Conservation (phyloP, 2,888 invertebrate species). For the Creontiades dilutus region DNA sequence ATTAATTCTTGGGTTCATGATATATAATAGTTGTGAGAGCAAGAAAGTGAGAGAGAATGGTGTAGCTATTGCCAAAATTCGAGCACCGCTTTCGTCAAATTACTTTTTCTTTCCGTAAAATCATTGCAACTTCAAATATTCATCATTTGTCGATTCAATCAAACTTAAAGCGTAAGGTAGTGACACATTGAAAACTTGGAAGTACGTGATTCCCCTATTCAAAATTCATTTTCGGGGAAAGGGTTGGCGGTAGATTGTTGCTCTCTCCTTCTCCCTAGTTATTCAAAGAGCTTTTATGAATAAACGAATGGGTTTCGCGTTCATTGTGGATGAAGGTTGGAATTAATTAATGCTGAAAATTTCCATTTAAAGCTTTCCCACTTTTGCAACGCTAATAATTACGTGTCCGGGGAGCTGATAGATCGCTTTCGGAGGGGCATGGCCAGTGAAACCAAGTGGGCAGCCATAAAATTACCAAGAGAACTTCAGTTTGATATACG, state of each 20-base stretch:
- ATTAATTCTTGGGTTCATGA: slow-evolving; percentile 34
- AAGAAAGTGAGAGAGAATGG: neutral
- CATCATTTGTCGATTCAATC: neutral
- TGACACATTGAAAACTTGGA: too few species aligned
- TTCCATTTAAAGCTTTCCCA: neutral
- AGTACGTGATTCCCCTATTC: neutral
- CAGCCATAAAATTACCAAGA: too few species aligned
- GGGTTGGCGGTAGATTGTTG: neutral
- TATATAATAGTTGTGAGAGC: neutral
- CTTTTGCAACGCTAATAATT: neutral
- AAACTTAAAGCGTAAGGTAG: neutral
- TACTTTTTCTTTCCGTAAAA: neutral
- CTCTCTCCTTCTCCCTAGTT: neutral
- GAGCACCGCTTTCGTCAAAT: neutral
- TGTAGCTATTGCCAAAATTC: slow-evolving; percentile 35
- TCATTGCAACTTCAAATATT: neutral
- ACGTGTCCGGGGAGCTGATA: too few species aligned
- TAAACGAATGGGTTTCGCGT: neutral
- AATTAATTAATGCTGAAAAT: neutral
- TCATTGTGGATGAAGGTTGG: slow-evolving; percentile 18
- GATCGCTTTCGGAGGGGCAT: too few species aligned
- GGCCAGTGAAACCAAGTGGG: too few species aligned
- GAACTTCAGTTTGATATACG: too few species aligned
- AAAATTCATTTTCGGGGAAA: neutral
- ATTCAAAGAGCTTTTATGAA: neutral